Evolutionary conservation across 2,797 vertebrate species (phyloP).

Genomic region (Holocentrus rufus): DNA sequence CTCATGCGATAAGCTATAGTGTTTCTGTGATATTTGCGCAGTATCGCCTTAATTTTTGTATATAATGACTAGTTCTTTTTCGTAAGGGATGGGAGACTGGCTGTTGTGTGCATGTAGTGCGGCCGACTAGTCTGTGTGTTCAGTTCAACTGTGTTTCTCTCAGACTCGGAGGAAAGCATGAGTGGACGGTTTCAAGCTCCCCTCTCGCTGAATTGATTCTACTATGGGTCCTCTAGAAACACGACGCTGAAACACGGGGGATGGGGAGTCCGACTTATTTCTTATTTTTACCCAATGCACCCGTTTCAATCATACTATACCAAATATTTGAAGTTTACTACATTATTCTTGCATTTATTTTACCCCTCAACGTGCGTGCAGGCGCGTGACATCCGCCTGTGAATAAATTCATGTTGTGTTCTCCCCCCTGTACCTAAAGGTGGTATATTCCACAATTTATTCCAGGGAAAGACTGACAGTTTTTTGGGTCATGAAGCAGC

Average conservation of each 20-base stretch:
- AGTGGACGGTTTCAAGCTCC: slow-evolving; percentile 87
- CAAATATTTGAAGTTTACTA: accelerated
- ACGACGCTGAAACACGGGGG: slow-evolving; percentile 64
- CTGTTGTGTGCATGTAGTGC: slow-evolving; percentile 73
- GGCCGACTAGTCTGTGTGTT: slow-evolving; percentile 74
- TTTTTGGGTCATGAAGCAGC: slow-evolving; percentile 94
- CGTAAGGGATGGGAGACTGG: slow-evolving; percentile 55
- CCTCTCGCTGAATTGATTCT: slow-evolving; percentile 89
- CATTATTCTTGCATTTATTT: accelerated
- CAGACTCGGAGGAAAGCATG: slow-evolving; percentile 79
- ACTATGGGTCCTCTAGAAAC: slow-evolving; percentile 85
- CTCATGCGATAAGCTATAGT: neutral
- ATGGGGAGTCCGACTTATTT: neutral
- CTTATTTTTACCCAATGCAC: accelerated
- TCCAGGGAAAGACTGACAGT: slow-evolving; percentile 94
- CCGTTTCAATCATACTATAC: accelerated
- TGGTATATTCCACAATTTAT: slow-evolving; percentile 91
- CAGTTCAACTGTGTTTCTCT: slow-evolving; percentile 81
- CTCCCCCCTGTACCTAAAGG: slow-evolving; percentile 69
- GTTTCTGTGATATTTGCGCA: neutral
- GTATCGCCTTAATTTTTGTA: neutral
- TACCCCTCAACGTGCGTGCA: accelerated
- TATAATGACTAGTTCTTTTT: slow-evolving; percentile 43
- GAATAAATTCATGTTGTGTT: slow-evolving; percentile 29
- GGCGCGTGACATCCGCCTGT: neutral